Conservation (phyloP, 2,797 vertebrate genomes). For the Sphenopsis melanotis region DNA sequence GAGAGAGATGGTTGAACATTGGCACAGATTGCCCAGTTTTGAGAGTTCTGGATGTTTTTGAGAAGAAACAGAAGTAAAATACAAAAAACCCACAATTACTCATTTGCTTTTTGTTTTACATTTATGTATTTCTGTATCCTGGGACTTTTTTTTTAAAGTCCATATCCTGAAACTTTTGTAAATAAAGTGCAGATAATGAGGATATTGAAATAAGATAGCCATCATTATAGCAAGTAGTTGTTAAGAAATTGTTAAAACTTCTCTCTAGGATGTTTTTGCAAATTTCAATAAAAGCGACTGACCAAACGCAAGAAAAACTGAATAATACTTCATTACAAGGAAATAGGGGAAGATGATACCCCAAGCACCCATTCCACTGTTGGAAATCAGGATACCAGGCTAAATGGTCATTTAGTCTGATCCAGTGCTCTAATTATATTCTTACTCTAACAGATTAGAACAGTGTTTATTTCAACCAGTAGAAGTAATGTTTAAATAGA, state of each 20-base stretch:
- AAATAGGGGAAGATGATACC: background rate
- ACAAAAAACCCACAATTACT: rapidly evolving
- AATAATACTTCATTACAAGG: background rate
- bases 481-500: background rate
- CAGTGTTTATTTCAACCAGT: background rate
- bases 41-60: background rate
- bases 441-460: background rate
- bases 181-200: background rate
- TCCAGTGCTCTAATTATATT: background rate
- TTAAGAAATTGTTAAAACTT: background rate
- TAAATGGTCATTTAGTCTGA: background rate
- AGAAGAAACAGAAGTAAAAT: background rate
- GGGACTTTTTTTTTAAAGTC: background rate
- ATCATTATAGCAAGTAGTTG: background rate
- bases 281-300: background rate
- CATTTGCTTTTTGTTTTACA: background rate
- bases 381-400: background rate
- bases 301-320: background rate
- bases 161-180: background rate
- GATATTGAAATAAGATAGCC: background rate
- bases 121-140: background rate
- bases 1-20: background rate
- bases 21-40: background rate
- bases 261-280: background rate
- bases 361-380: background rate